These are phyloP conservation scores for Pyrgus malvae DNA, from an alignment of 2,888 invertebrate species.

Conservation along the genomic window DNA sequence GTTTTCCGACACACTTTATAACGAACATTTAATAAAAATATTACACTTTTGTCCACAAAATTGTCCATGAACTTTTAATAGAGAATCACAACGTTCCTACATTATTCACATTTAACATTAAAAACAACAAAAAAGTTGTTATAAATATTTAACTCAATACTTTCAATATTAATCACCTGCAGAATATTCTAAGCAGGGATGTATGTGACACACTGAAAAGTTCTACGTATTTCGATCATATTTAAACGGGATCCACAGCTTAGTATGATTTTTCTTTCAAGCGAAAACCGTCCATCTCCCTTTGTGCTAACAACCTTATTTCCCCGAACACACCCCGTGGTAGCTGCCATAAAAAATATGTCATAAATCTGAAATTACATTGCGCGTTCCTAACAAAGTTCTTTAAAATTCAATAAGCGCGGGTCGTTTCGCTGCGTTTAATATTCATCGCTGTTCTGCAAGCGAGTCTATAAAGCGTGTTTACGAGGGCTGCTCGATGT, in stretches of 20 bases:
- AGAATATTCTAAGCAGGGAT: background rate
- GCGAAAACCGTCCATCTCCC: background rate
- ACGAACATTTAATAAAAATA: too few relatives aligned
- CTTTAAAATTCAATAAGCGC: slow-evolving; percentile 62
- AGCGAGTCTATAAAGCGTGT: slow-evolving; percentile 66
- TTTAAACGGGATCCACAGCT: background rate
- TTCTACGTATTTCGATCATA: slow-evolving; percentile 12
- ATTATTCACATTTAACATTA: too few relatives aligned
- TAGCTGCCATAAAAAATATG: slow-evolving; percentile 21
- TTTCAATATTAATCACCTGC: too few relatives aligned
- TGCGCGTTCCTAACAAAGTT: slow-evolving; percentile 25
- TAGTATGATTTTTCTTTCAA: background rate
- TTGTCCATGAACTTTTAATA: too few relatives aligned
- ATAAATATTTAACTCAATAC: too few relatives aligned
- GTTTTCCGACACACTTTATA: too few relatives aligned
- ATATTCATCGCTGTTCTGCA: slow-evolving; percentile 66
- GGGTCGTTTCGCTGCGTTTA: slow-evolving; percentile 50
- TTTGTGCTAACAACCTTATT: background rate
- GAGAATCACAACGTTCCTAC: too few relatives aligned
- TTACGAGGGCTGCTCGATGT: slow-evolving; percentile 63
- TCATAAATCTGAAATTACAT: slow-evolving; percentile 27
- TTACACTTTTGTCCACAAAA: too few relatives aligned
- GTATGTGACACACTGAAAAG: slow-evolving; percentile 1
- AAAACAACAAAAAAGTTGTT: too few relatives aligned
- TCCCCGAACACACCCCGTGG: background rate